phyloP scores from a whole-genome alignment of 2,797 vertebrate genomes.

The Pangasius larnaudii region DNA sequence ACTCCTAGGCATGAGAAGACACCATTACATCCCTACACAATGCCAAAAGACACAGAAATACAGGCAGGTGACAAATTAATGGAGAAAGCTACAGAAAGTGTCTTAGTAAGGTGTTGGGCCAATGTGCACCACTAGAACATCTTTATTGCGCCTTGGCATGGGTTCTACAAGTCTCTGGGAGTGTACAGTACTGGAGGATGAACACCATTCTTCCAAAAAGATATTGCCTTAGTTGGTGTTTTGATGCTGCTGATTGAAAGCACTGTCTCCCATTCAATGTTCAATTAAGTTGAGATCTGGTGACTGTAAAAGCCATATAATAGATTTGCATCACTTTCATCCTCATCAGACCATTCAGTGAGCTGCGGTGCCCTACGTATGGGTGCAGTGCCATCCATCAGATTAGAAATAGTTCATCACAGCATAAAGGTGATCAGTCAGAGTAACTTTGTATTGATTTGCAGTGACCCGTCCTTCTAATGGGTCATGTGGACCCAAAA shows the following conservation, averaged over 20 bases:
- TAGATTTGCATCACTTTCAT: not conserved
- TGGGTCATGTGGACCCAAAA: not conserved
- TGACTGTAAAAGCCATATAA: not conserved
- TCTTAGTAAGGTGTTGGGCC: not conserved
- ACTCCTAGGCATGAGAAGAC: not conserved
- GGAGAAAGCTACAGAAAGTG: not conserved
- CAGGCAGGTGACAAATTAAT: slow-evolving; percentile 15
- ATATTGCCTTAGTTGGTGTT: not conserved
- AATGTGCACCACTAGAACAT: not conserved
- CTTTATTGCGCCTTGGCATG: not conserved
- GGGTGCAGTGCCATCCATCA: not conserved
- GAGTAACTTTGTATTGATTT: slow-evolving; percentile 4
- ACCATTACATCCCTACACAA: not conserved
- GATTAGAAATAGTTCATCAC: not conserved
- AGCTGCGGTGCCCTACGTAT: not conserved
- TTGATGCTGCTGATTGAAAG: no score
- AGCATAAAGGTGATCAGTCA: not conserved
- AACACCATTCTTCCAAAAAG: not conserved
- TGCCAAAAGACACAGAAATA: not conserved
- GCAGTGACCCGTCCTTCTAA: not conserved
- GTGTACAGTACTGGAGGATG: no score
- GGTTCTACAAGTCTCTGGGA: not conserved
- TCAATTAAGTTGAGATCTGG: not conserved
- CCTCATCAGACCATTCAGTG: not conserved
- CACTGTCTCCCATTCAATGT: not conserved